Evolutionary conservation across 2,113 vertebrate species (phyloP).

Genomic region (Amphilophus citrinellus): DNA sequence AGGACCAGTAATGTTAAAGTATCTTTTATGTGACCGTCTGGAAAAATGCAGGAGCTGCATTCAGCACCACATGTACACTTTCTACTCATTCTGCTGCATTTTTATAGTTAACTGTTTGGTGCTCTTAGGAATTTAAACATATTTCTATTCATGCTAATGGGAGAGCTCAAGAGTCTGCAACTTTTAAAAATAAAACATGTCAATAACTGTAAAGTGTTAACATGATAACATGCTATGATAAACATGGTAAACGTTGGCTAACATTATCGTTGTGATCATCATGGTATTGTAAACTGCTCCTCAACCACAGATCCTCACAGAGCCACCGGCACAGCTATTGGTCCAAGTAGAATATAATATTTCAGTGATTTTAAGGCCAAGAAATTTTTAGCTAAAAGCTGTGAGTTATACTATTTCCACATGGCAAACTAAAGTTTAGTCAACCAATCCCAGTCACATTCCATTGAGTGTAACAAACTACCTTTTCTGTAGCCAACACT

Average conservation of each 20-base stretch:
- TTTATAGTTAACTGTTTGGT: neutral
- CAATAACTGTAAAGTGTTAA: neutral
- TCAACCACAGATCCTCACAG: neutral
- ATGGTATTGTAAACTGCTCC: neutral
- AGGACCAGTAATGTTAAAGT: neutral
- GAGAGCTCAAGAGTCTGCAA: neutral
- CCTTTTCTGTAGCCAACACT: constrained; percentile 92
- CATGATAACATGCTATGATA: neutral
- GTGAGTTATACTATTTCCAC: neutral
- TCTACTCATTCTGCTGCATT: neutral
- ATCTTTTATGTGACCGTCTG: neutral
- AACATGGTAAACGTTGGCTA: neutral
- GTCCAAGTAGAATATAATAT: neutral
- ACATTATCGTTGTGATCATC: neutral
- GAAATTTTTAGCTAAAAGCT: neutral
- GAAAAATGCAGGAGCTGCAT: no score
- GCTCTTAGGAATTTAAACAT: neutral
- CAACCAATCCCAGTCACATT: constrained; percentile 34
- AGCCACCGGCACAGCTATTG: accelerated
- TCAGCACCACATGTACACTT: neutral
- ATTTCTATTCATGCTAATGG: neutral
- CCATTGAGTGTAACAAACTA: constrained; percentile 58
- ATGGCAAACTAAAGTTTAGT: neutral
- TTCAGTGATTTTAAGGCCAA: constrained; percentile 1
- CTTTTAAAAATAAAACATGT: neutral